phyloP scores from a whole-genome alignment of 2,888 invertebrate genomes.

The Carterocephalus palaemon region DNA sequence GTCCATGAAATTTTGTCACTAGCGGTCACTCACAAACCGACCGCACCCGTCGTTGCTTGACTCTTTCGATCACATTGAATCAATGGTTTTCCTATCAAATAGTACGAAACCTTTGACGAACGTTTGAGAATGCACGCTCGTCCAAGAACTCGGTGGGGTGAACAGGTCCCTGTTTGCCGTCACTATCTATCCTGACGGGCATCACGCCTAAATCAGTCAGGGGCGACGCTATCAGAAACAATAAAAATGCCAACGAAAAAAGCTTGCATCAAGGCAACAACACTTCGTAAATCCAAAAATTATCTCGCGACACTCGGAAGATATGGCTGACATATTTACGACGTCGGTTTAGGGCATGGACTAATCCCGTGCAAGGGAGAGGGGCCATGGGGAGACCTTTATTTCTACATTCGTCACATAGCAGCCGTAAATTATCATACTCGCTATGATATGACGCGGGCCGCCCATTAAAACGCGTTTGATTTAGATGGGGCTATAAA shows the following conservation, averaged over 20 bases:
- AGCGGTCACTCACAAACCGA: no score
- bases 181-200: conserved; percentile 22
- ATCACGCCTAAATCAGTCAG: conserved; percentile 38
- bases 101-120: no score
- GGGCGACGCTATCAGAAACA: conserved; percentile 42
- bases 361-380: conserved; percentile 59
- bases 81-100: no score
- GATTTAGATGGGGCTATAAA: conserved; percentile 81
- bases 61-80: no score
- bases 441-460: conserved; percentile 80
- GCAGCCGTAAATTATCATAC: conserved; percentile 80
- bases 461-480: conserved; percentile 80
- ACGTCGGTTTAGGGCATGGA: conserved; percentile 72
- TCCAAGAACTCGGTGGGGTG: no score
- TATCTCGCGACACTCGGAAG: conserved; percentile 68
- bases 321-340: conserved; percentile 77
- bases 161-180: conserved; percentile 15
- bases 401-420: conserved; percentile 81
- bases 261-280: conserved; percentile 37
- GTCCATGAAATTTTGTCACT: no score
- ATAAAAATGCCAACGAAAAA: conserved; percentile 38
- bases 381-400: conserved; percentile 63
- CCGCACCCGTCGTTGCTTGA: no score
- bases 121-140: no score
- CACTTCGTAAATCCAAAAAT: conserved; percentile 72